These are phyloP conservation scores for Dasysyrphus albostriatus DNA, from an alignment of 2,888 invertebrate genomes.

Conservation along the genomic window DNA sequence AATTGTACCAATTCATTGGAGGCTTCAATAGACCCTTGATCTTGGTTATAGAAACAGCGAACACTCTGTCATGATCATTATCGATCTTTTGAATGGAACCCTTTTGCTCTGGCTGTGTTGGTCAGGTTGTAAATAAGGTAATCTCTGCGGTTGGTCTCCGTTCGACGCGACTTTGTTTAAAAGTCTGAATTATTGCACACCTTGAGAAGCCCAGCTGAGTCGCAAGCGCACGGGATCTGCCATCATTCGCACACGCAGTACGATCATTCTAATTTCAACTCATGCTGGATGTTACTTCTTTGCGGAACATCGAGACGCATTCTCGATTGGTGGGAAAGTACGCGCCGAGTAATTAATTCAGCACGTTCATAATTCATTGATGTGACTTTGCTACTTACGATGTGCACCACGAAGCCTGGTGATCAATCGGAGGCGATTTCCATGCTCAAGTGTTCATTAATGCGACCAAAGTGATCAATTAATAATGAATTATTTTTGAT, in stretches of 20 bases:
- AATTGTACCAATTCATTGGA: constrained; percentile 34
- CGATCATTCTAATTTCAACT: constrained; percentile 59
- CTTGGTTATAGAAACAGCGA: constrained; percentile 24
- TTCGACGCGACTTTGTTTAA: constrained; percentile 64
- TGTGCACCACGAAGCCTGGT: constrained; percentile 25
- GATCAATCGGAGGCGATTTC: constrained; percentile 73
- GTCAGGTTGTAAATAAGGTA: constrained; percentile 67
- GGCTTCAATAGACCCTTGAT: constrained; percentile 44
- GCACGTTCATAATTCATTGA: constrained; percentile 74
- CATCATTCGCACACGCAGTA: constrained; percentile 47
- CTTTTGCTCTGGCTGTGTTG: constrained; percentile 32
- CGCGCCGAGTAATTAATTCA: constrained; percentile 70
- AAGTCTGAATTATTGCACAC: constrained; percentile 73
- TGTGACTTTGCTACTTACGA: constrained; percentile 17
- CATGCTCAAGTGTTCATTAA: constrained; percentile 72
- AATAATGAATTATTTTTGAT: constrained; percentile 74
- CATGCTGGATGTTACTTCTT: constrained; percentile 30
- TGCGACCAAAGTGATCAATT: constrained; percentile 70
- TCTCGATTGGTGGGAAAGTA: constrained; percentile 44
- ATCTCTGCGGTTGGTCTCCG: constrained; percentile 69
- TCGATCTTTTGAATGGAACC: constrained; percentile 66
- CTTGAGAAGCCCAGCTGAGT: constrained; percentile 64
- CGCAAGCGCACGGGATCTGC: constrained; percentile 5
- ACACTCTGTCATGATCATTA: constrained; percentile 67
- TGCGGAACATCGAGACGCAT: neutral